Evolutionary conservation across 2,797 vertebrate genomes (phyloP), one percentile per base, ranked within the genome.

Genomic region (Jordanella pulchra): DNA sequence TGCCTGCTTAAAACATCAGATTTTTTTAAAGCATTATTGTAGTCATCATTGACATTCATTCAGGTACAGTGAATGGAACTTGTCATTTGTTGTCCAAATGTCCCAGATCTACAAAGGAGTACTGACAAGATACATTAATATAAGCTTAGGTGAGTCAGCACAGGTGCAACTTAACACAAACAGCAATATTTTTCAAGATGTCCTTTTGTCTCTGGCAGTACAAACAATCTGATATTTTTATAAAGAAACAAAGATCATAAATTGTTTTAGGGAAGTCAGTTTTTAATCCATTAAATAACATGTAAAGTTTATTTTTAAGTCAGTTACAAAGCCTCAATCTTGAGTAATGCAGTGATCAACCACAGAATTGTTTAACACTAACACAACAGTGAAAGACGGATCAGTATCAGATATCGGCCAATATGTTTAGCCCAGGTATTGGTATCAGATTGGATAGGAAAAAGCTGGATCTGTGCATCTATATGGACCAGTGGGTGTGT

Each of bases 131-230:
- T 89, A 75, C 65, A 72, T 86, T 6, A 79, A 18, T 48, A 18
- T 48, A 18, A 48, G 69, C 3, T 39, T 45, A 45, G 50, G 32
- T 51, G 71, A 55, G 65, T 81, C 86, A 69, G 50, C 68, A 65
- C 69, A 65, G 48, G 66, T 75, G 77, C 84, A 90, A 58, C 60
- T 50, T 78, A 85, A 85, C 81, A 80, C 69, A 71, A 76, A 65
- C 69, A 69, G 39, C 12, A 76, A 35, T 63, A 65, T 64, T 78
- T 73, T 71, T 82, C 80, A 70, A 80, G 28, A 75, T 75, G 86
- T 32, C 3, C 53, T 60, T 65, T 77, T 53, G 66, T 76, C 67
- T 76, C n/a, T 51, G 84, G 5, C 5, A 39, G 35, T 39, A 83
- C 79, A 71, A 78, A 1, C 55, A 25, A 25, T 70, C 84, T 89